Evolutionary conservation across 2,113 vertebrate species (phyloP), one percentile per base, ranked within the genome.

Genomic region (Chrysemys picta): DNA sequence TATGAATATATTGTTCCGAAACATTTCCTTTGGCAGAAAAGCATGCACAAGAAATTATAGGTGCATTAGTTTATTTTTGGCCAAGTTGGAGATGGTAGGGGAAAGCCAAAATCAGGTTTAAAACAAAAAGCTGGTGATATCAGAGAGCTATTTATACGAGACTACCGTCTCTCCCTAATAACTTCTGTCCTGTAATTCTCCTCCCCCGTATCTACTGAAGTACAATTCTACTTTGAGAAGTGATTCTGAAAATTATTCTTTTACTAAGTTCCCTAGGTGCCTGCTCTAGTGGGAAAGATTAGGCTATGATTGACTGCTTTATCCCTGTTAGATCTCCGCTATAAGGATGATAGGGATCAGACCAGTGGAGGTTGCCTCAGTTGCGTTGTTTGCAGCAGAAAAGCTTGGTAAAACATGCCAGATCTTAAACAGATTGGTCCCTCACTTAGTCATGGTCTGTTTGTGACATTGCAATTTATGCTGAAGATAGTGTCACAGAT

Each of bases 41-140:
- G 75, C 21, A 35, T 53, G 4, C 0, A 27, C 59, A 54, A 27
- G n/a, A 83, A n/a, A 38, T 5, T 1, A 1, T 8, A 2, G n/a
- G 9, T 62, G 52, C 22, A 72, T 90, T 35, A 3, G 42, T n/a
- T 65, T 25, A 17, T 12, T 95, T 38, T 84, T 49, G 50, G 13
- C 8, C 80, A 62, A 62, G 10, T 72, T 62, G 38, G 56, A 94
- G 91, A 57, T 83, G 13, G 57, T 29, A 12, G 27, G 11, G 29
- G 59, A 62, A 35, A 31, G 59, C 59, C 59, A 62, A 62, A 62
- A 62, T 62, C 29, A 17, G 29, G 6, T 65, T 65, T 65, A 65
- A 65, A 65, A 35, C 29, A 65, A 14, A 13, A 29, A 14, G 14
- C 31, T 65, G 62, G 31, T 65, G 31, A 21, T 69, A 17, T 69